A percentile compares a stretch with the other conserved stretches of the same genome.
These are phyloP conservation scores for Drosophila bocki DNA, from an alignment of 1,140 invertebrate species.

Conservation along the genomic window DNA sequence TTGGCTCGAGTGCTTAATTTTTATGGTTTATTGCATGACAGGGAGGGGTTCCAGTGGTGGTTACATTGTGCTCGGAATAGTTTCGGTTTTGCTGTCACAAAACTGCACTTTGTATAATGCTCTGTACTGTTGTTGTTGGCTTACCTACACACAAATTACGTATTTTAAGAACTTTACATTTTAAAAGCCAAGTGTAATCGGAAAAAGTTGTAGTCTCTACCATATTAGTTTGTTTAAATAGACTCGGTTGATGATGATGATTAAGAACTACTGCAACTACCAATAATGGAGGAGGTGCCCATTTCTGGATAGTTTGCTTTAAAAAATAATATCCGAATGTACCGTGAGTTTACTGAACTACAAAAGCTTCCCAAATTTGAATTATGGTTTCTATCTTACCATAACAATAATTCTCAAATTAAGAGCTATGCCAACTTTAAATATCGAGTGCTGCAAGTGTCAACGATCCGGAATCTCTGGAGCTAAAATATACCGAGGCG, in stretches of 20 bases:
- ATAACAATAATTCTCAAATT: constrained; percentile 33
- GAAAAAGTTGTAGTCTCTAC: not conserved
- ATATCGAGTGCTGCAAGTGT: constrained; percentile 22
- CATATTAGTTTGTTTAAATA: not conserved
- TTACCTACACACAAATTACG: constrained; percentile 38
- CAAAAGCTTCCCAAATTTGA: rapidly evolving
- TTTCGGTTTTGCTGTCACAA: constrained; percentile 28
- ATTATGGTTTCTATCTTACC: not conserved
- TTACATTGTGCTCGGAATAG: constrained; percentile 53
- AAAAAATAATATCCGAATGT: not conserved
- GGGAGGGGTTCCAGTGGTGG: constrained; percentile 18
- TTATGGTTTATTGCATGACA: constrained; percentile 73
- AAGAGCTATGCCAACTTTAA: constrained; percentile 23
- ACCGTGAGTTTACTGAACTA: too few species aligned
- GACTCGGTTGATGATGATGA: not conserved
- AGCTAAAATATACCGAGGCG: not conserved
- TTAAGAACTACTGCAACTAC: not conserved
- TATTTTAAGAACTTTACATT: constrained; percentile 48
- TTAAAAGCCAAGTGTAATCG: not conserved
- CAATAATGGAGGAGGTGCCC: not conserved
- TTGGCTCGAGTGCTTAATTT: constrained; percentile 67
- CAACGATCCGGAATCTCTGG: constrained; percentile 33
- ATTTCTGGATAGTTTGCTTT: not conserved
- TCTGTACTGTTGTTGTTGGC: constrained; percentile 9
- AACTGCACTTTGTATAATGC: constrained; percentile 71